phyloP scores from a whole-genome alignment of 2,888 invertebrate genomes.

The Drosophila diplacantha region DNA sequence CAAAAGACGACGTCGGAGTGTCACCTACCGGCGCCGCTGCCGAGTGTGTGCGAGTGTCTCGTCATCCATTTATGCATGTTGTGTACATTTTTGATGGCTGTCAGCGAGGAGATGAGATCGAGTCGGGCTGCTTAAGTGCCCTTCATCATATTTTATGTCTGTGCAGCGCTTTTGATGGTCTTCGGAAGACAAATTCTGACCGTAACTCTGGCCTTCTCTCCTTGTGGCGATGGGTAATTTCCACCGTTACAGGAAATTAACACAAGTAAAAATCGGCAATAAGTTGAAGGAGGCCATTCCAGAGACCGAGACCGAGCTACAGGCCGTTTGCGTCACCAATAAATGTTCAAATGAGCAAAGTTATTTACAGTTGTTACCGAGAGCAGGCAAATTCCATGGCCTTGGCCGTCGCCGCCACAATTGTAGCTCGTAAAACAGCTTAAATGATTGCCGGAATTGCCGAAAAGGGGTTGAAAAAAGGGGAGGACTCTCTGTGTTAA shows the following conservation, averaged over 20 bases:
- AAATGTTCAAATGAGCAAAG: constrained; percentile 69
- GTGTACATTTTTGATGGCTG: constrained; percentile 67
- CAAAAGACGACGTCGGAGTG: constrained; percentile 44
- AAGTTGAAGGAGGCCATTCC: constrained; percentile 29
- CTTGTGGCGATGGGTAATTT: constrained; percentile 43
- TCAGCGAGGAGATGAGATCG: constrained; percentile 40
- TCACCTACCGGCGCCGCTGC: constrained; percentile 16
- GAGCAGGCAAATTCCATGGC: constrained; percentile 4
- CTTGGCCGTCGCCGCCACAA: constrained; percentile 41
- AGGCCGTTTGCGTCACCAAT: constrained; percentile 68
- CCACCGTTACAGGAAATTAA: constrained; percentile 62
- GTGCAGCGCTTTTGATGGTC: constrained; percentile 55
- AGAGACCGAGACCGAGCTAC: constrained; percentile 44
- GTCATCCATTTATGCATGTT: constrained; percentile 65
- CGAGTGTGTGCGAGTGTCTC: constrained; percentile 16
- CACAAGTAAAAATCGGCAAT: constrained; percentile 61
- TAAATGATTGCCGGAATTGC: constrained; percentile 40
- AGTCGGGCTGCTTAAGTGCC: constrained; percentile 57
- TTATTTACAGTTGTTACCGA: constrained; percentile 60
- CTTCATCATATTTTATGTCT: constrained; percentile 66
- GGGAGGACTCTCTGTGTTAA: constrained; percentile 36
- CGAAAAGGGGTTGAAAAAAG: constrained; percentile 4
- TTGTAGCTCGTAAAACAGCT: constrained; percentile 64
- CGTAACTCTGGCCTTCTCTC: constrained; percentile 44
- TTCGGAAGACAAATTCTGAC: constrained; percentile 60